Evolutionary conservation across 2,888 invertebrate species (phyloP).

Genomic region (Sinodicranocentrus sp.): DNA sequence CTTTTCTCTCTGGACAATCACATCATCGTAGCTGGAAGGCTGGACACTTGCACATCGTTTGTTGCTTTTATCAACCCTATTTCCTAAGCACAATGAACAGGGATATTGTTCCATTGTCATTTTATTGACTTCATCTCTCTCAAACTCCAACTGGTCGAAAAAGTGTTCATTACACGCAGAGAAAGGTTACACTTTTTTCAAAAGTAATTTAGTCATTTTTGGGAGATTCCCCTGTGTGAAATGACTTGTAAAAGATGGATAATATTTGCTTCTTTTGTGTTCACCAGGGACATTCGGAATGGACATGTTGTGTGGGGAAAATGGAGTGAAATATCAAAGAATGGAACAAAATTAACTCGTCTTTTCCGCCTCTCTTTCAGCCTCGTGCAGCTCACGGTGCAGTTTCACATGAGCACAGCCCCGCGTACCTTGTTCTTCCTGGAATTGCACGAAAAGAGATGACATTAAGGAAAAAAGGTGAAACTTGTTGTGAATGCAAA

Average conservation of each 20-base stretch:
- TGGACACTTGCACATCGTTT: slow-evolving; percentile 56
- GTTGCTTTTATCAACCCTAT: slow-evolving; percentile 50
- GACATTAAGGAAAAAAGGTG: no score
- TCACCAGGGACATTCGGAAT: slow-evolving; percentile 4
- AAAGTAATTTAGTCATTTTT: slow-evolving; percentile 48
- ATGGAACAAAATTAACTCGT: slow-evolving; percentile 34
- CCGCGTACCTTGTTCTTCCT: no score
- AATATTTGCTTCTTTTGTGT: background rate
- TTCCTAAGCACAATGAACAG: slow-evolving; percentile 53
- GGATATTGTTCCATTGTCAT: slow-evolving; percentile 56
- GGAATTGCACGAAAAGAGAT: no score
- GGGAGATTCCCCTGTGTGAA: slow-evolving; percentile 55
- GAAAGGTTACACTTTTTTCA: background rate
- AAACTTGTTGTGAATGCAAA: no score
- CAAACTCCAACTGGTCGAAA: background rate
- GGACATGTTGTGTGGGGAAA: background rate
- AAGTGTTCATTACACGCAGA: background rate
- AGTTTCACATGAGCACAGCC: no score
- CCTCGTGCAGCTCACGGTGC: no score
- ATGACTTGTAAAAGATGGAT: slow-evolving; percentile 58
- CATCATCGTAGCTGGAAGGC: slow-evolving; percentile 33
- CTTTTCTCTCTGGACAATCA: background rate
- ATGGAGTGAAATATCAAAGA: background rate
- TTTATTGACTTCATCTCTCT: slow-evolving; percentile 51
- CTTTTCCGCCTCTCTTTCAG: background rate